Evolutionary conservation across 2,888 invertebrate species (phyloP).

Genomic region (Chrysodeixis includens): DNA sequence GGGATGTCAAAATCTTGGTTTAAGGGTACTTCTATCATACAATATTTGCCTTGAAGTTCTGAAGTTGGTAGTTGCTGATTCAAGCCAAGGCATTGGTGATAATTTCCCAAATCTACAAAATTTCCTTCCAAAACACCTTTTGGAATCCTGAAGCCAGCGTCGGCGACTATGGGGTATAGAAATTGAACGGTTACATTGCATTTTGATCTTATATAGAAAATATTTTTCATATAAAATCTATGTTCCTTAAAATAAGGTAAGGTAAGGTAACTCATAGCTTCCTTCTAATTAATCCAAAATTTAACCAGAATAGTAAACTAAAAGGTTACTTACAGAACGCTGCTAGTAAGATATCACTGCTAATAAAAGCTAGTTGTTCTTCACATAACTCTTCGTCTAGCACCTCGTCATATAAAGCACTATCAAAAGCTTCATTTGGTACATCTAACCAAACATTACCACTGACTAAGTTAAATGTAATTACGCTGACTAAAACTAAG

Average conservation of each 20-base stretch:
- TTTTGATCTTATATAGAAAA: too few species aligned
- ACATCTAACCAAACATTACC: slow-evolving; percentile 39
- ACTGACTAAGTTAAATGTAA: slow-evolving; percentile 28
- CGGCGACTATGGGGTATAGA: slow-evolving; percentile 60
- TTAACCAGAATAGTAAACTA: background rate
- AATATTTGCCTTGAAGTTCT: slow-evolving; percentile 70
- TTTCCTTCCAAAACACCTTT: slow-evolving; percentile 63
- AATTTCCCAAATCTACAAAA: slow-evolving; percentile 66
- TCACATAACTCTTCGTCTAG: slow-evolving; percentile 70
- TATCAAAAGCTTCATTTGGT: slow-evolving; percentile 63
- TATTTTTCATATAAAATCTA: too few species aligned
- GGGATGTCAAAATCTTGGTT: slow-evolving; percentile 53
- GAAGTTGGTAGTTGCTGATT: slow-evolving; percentile 41
- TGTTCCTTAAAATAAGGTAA: too few species aligned
- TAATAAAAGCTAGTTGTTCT: slow-evolving; percentile 67
- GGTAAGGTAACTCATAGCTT: too few species aligned
- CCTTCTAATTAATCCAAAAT: background rate
- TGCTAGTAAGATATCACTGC: slow-evolving; percentile 47
- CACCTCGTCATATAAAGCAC: slow-evolving; percentile 68
- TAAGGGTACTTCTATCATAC: slow-evolving; percentile 64
- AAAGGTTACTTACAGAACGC: slow-evolving; percentile 68
- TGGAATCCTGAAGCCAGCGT: slow-evolving; percentile 68
- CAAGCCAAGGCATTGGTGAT: slow-evolving; percentile 68
- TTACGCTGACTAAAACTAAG: slow-evolving; percentile 33
- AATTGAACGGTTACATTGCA: background rate